A percentile compares a stretch with the other conserved stretches of the same genome.
Conservation (phyloP, 2,113 vertebrate genomes). For the Prinia subflava region DNA sequence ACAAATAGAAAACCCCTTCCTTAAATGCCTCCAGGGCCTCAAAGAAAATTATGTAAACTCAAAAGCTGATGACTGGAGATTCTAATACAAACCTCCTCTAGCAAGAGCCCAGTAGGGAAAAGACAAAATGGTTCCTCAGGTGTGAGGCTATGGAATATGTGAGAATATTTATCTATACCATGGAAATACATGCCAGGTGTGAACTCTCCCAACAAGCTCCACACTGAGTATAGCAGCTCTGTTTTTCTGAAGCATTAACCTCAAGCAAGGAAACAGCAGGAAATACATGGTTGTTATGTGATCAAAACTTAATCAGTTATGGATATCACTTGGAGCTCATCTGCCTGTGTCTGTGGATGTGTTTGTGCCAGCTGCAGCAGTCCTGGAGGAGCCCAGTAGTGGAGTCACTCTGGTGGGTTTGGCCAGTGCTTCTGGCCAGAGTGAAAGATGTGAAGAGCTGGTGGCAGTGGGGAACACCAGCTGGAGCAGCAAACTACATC, state of each 20-base stretch:
- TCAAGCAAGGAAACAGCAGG: constrained; percentile 1
- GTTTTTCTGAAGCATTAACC: not conserved
- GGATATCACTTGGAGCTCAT: not conserved
- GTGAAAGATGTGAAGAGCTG: not conserved
- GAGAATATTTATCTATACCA: not conserved
- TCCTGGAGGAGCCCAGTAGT: not conserved
- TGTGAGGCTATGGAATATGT: not conserved
- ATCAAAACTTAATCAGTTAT: constrained; percentile 15
- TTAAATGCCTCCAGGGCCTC: not conserved
- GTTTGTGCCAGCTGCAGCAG: not conserved
- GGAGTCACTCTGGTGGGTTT: not conserved
- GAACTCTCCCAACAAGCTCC: not conserved
- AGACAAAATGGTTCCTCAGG: not conserved
- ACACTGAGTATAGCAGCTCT: not conserved
- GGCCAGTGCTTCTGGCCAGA: not conserved
- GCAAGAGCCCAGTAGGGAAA: not conserved
- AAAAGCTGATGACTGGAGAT: not conserved
- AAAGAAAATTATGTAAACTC: not conserved
- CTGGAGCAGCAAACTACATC: not conserved
- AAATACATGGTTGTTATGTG: not conserved
- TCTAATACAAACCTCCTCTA: not conserved
- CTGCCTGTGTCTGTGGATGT: not conserved
- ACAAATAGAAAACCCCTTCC: not conserved
- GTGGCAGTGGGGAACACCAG: not conserved
- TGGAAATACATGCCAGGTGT: not conserved